These are phyloP conservation scores for Lithophane socia DNA, from an alignment of 2,888 invertebrate genomes.

Conservation along the genomic window DNA sequence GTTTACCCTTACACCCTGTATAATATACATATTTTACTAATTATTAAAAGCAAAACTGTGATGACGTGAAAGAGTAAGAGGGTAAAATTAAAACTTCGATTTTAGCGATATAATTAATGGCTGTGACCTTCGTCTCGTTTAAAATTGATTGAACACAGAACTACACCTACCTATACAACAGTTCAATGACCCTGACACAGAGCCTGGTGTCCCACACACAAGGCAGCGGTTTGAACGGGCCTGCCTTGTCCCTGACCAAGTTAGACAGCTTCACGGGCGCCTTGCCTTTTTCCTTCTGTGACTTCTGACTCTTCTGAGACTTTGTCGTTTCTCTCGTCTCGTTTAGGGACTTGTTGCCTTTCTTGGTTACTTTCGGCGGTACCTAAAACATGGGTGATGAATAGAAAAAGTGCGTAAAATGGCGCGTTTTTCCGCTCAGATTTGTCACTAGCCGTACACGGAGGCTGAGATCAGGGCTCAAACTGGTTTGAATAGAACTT, in stretches of 20 bases:
- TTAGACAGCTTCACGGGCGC: slow-evolving; percentile 75
- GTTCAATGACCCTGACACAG: slow-evolving; percentile 78
- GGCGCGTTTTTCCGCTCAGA: too few relatives aligned
- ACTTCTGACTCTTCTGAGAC: slow-evolving; percentile 81
- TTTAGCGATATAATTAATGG: not conserved
- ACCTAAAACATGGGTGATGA: slow-evolving; percentile 64
- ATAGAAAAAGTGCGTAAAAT: too few relatives aligned
- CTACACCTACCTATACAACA: slow-evolving; percentile 79
- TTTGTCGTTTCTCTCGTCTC: slow-evolving; percentile 79
- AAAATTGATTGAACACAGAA: not conserved
- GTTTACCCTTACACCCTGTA: too few relatives aligned
- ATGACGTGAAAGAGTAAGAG: not conserved
- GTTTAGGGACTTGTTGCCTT: slow-evolving; percentile 78
- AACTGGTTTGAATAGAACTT: too few relatives aligned
- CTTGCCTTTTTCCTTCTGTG: slow-evolving; percentile 80
- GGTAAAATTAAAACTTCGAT: not conserved
- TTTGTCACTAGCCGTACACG: too few relatives aligned
- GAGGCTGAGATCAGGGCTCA: too few relatives aligned
- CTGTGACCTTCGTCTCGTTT: not conserved
- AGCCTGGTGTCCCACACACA: slow-evolving; percentile 82
- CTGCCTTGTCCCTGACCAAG: slow-evolving; percentile 80
- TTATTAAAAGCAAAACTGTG: not conserved
- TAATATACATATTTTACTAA: too few relatives aligned
- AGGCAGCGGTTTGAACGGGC: slow-evolving; percentile 82
- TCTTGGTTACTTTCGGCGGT: slow-evolving; percentile 79